These are phyloP conservation scores for Zaprionus davidi DNA, from an alignment of 1,140 invertebrate genomes.

Conservation along the genomic window DNA sequence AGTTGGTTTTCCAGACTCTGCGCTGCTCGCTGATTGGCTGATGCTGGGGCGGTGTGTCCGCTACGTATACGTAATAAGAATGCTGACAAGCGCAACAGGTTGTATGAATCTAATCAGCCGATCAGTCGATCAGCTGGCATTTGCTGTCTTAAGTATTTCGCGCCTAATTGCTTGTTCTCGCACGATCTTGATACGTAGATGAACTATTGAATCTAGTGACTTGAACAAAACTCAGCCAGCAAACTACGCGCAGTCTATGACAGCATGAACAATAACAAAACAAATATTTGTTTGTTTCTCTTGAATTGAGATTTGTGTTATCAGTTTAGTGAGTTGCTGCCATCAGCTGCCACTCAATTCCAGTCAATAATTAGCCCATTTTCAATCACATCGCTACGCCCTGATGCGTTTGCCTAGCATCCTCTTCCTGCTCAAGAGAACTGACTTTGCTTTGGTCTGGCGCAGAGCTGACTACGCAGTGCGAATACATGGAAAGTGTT, in stretches of 20 bases:
- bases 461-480: background rate
- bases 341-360: background rate
- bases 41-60: slow-evolving; percentile 44
- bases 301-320: slow-evolving; percentile 1
- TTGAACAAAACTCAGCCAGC: too few species aligned
- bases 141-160: background rate
- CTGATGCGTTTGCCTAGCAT: slow-evolving; percentile 1
- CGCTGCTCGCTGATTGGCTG: slow-evolving; percentile 32
- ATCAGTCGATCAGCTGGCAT: background rate
- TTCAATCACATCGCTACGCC: background rate
- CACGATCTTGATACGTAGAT: background rate
- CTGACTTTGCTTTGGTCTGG: background rate
- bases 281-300: background rate
- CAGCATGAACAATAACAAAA: background rate
- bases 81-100: slow-evolving; percentile 16
- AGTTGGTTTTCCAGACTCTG: background rate
- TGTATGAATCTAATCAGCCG: slow-evolving; percentile 7
- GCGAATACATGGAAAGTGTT: background rate
- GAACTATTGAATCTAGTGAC: too few species aligned
- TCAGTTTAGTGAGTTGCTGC: slow-evolving; percentile 15
- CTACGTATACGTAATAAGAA: slow-evolving; percentile 49
- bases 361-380: slow-evolving; percentile 3
- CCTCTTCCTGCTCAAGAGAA: background rate
- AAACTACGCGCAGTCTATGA: too few species aligned
- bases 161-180: background rate